Evolutionary conservation across 1,140 invertebrate genomes (phyloP), one percentile per base, ranked within the genome.

Genomic region (Diorhabda elongata): DNA sequence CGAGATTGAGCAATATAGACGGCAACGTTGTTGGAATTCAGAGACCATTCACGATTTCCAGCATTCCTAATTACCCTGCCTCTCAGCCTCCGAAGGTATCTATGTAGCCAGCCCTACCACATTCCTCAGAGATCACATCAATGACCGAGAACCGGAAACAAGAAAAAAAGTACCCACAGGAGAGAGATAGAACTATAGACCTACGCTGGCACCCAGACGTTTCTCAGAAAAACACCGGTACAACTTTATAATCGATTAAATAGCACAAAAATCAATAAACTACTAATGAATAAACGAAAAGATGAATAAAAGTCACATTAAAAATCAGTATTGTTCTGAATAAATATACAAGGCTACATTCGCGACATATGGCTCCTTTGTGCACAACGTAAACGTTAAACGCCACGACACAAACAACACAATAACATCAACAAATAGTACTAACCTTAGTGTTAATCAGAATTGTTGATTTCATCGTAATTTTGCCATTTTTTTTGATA

Each of bases 101-200:
- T 71, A 64, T 73, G 58, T 62, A 73, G 67, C 75, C 73, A 74
- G 78, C 77, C 77, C 77, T 78, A 80, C 78, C 78, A 78, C 79
- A 81, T 81, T 81, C 79, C 79, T 75, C 61, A 74, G 76, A 79
- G 78, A 81, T 80, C 79, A 80, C 77, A 81, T 81, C 78, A 81
- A 81, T 81, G 79, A 79, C 79, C 79, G 78, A 77, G 68, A 77
- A 73, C 76, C 75, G 76, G 73, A 77, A 77, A 77, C 71, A 75
- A 67, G 68, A 77, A 77, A 78, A 79, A 78, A 78, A 71, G 64
- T 58, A 62, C 59, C 58, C 60, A 57, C 63, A 44, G 58, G 66
- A 73, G 47, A 73, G 66, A 71, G 71, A 73, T 61, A 64, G 67
- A 52, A 75, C 61, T 70, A 71, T 62, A 73, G 71, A 73, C 74